Base-by-base conservation (phyloP, 2,888 invertebrate species). In the Euzetes globulus region DNA sequence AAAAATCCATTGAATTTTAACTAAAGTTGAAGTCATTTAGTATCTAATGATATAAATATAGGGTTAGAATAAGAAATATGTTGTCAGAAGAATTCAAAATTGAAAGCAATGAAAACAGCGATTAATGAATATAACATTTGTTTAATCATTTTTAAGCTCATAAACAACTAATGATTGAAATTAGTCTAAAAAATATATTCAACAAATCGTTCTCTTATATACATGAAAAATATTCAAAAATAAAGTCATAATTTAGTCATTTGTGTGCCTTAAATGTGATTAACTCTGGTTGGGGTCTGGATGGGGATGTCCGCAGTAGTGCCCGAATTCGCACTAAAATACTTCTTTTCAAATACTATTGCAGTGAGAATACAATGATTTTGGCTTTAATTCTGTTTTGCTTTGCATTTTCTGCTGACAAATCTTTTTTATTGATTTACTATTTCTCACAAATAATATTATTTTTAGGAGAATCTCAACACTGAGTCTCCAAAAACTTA, bases 391-490 rank as follows among this genome's bases (percentile, higher is more conserved):
- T 50, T 19, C 50, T 19, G 19, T 19, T 50, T n/a, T 50, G 50
- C 4, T 58, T 58, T 58, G 11, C 27, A 15, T 58, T 11, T 58
- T 58, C 27, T 58, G 58, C 17, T 27, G 58, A 27, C 58, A 58
- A 58, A 58, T 27, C 58, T 50, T 50, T 58, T 58, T 58, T 58
- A 27, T 58, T 58, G 27, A 58, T 58, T 58, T 58, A 58, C 58
- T 27, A 58, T 27, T 27, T 58, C 11, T 58, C 22, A 19, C 11
- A 27, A 58, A 58, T 29, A 27, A 58, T 58, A 58, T 58, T 29
- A 58, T 58, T 55, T 41, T 58, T 58, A 58, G 13, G 29, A 15
- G 27, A 58, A 58, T 58, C 27, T 58, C 58, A 58, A 27, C 17
- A 52, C 7, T 58, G 29, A 58, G 27, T 58, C 27, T 11, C 50